Evolutionary conservation across 2,113 vertebrate species (phyloP), one percentile per base, ranked within the genome.

Genomic region (Vireo altiloquus): DNA sequence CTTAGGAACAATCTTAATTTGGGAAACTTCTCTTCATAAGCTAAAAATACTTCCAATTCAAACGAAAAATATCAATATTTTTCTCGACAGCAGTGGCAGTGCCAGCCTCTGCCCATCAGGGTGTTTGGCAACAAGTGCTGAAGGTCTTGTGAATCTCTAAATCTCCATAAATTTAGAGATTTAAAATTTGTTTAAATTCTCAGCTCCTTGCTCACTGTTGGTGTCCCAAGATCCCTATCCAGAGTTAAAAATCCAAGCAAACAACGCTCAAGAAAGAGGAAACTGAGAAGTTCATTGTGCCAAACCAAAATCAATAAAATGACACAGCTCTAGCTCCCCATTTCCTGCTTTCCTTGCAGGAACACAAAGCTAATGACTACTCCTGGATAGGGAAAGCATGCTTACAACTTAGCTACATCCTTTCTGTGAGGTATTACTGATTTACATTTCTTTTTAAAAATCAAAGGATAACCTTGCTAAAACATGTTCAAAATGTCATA

Each of bases 301-400:
- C 94, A 96, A 92, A 94, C 82, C 92, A 63, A 75, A 90, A 90
- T 90, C 95, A 81, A 52, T 93, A 89, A 89, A 93, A 93, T 68
- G 15, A 13, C 91, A 31, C 28, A 90, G 82, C 54, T 74, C 86
- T 28, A 65, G 79, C 76, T 35, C 88, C 61, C n/a, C 24, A 75
- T 74, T 94, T 93, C 94, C 95, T 77, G 68, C 54, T 88, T 81
- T 90, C 82, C 68, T 30, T 35, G 50, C 79, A 93, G 90, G 77
- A 92, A 74, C 22, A 85, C 33, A 89, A 54, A 92, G 76, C 44
- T 90, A 93, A 95, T 76, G 86, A 69, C 44, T 79, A 68, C 94
- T 90, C 85, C 61, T 86, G 90, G 88, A 94, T 88, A 86, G 59
- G 81, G 65, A 76, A 85, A 85, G 59, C 89, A 59, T 20, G 60